Evolutionary conservation across 2,113 vertebrate genomes (phyloP).

Genomic region (Scalopus aquaticus): DNA sequence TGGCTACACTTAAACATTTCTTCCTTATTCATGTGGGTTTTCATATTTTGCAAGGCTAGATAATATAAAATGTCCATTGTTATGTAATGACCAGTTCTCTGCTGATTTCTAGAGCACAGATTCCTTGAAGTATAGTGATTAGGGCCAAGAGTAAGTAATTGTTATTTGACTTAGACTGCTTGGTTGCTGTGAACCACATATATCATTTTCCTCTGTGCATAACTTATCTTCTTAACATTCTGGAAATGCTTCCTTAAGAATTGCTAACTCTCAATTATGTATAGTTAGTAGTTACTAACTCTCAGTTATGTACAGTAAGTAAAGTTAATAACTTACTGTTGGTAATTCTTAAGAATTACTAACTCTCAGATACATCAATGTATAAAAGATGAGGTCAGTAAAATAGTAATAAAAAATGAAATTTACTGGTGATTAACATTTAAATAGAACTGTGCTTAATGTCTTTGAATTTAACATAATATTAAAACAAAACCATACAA

Average conservation of each 20-base stretch:
- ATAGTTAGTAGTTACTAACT: not conserved
- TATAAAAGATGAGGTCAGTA: not conserved
- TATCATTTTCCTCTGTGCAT: not conserved
- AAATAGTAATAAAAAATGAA: not conserved
- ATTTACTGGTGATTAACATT: constrained; percentile 10
- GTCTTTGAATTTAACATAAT: constrained; percentile 5
- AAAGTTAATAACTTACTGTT: not conserved
- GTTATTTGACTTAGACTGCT: not conserved
- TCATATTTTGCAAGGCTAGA: not conserved
- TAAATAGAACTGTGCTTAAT: not conserved
- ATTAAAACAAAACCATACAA: not conserved
- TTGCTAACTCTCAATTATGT: not conserved
- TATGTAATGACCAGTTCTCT: not conserved
- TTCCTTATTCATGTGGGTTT: not conserved
- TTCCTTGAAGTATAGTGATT: not conserved
- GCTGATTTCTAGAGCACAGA: not conserved
- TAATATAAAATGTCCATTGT: not conserved
- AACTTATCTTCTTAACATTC: not conserved
- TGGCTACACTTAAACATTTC: not conserved
- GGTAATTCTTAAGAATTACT: not conserved
- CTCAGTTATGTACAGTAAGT: not conserved
- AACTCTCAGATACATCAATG: not conserved
- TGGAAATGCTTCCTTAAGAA: not conserved
- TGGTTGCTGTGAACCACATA: not conserved
- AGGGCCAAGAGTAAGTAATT: not conserved